Conservation (phyloP, 2,113 vertebrate species). For the Odocoileus virginianus region DNA sequence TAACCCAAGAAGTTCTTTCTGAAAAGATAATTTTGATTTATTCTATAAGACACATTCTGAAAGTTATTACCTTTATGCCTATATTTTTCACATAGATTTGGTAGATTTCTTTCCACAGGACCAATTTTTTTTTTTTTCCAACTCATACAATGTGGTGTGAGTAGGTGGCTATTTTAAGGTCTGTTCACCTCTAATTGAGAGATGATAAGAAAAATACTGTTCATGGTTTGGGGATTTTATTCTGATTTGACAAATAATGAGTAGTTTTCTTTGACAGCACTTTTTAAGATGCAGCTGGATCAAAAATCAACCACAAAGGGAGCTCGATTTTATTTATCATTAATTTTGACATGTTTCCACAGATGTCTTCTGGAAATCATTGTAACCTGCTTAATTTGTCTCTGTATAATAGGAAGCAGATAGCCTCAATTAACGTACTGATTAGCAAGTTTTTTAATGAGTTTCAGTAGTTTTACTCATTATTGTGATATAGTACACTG, state of each 20-base stretch:
- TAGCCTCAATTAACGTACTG: slow-evolving; percentile 78
- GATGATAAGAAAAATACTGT: slow-evolving; percentile 24
- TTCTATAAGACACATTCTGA: neutral
- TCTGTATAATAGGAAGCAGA: slow-evolving; percentile 76
- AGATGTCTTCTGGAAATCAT: slow-evolving; percentile 79
- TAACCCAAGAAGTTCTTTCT: neutral
- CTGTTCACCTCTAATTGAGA: slow-evolving; percentile 41
- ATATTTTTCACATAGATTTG: neutral
- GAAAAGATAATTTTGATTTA: neutral
- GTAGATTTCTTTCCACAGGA: neutral
- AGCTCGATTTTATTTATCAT: slow-evolving; percentile 75
- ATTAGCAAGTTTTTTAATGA: slow-evolving; percentile 80
- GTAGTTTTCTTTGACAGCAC: slow-evolving; percentile 54
- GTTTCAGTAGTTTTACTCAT: slow-evolving; percentile 75
- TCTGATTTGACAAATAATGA: slow-evolving; percentile 31
- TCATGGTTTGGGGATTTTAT: slow-evolving; percentile 40
- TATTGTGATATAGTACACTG: slow-evolving; percentile 66
- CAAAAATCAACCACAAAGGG: slow-evolving; percentile 62
- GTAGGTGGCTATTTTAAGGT: neutral
- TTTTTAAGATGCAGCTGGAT: slow-evolving; percentile 64
- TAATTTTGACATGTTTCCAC: slow-evolving; percentile 79
- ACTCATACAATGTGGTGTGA: neutral
- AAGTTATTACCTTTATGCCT: neutral
- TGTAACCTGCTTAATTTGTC: slow-evolving; percentile 79
- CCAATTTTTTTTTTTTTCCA: neutral